Base-by-base conservation (phyloP, 1,140 invertebrate species). In the Globodera rostochiensis region DNA sequence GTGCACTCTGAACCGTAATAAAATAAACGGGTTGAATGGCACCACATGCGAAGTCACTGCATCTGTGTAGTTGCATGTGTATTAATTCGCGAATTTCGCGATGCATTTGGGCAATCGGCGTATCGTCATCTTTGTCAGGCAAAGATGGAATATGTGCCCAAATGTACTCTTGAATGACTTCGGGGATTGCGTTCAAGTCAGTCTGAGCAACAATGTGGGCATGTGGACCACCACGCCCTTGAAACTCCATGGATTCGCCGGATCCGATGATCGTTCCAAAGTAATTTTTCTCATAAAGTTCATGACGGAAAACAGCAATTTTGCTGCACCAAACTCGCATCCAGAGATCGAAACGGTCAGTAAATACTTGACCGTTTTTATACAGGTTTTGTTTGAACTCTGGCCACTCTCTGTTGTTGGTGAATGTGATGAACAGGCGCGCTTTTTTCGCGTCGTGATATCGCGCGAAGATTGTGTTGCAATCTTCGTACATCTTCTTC, bases 181-280 rank as follows among this genome's bases (percentile, higher is more conserved):
- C 74, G 0, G 74, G 21, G 1, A 66, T 57, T 6, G 74, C 74
- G 7, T 66, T 6, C 4, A 47, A 19, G 49, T 76, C 74, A 15
- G 46, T 76, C 8, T 21, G 11, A 7, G 13, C 19, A 1, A 57
- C 74, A n/a, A 46, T 6, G 15, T 76, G 74, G 25, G n/a, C 25
- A 15, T 76, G 74, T 36, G 36, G 36, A 3, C 36, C 36, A 1
- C 36, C 36, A 36, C 36, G 36, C 36, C 36, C 36, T 36, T 15
- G 74, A 45, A 76, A 76, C 50, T 76, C 74, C 53, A 57, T 45
- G 36, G 53, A 60, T 76, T 66, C 13, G 7, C 53, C 74, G n/a
- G 5, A 76, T 3, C 74, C 74, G 25, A 76, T 25, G 6, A 76
- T 57, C 19, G 60, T 53, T 6, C 74, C 74, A 66, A 76, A 64